Percentiles rank a stretch among this genome's conserved stretches.
These are phyloP conservation scores for Motacilla tschutschensis DNA, from an alignment of 2,113 vertebrate genomes.

Conservation along the genomic window DNA sequence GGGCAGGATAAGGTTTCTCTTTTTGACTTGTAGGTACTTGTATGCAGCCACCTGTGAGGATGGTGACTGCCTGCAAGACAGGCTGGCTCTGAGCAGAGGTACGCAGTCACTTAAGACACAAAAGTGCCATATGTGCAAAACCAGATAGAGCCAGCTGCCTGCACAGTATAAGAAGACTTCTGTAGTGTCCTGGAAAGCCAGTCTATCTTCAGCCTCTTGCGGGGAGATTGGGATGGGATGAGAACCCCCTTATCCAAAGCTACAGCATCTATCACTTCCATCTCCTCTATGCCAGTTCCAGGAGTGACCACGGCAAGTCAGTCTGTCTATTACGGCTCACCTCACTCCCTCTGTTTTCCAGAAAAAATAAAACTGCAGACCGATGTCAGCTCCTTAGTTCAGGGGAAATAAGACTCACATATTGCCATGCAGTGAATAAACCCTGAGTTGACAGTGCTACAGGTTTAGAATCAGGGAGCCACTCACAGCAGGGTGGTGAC, in stretches of 20 bases:
- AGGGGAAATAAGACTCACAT: background rate
- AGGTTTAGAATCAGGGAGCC: background rate
- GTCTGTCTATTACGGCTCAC: background rate
- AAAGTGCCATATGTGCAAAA: background rate
- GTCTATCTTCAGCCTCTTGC: background rate
- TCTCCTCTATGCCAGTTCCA: background rate
- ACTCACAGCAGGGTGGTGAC: background rate
- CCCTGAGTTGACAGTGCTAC: background rate
- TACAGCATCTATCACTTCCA: background rate
- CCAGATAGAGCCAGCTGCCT: background rate
- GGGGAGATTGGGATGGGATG: background rate
- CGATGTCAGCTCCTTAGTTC: background rate
- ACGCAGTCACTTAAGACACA: rapidly evolving
- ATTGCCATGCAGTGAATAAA: background rate
- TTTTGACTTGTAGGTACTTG: background rate
- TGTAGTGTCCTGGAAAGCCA: background rate
- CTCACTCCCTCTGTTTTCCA: background rate
- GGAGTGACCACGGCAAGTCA: background rate
- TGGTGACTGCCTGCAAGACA: background rate
- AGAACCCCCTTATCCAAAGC: background rate
- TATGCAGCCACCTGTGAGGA: background rate
- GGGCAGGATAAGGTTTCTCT: background rate
- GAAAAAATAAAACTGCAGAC: background rate
- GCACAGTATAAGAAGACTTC: background rate
- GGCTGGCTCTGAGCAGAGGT: background rate